Evolutionary conservation across 2,888 invertebrate genomes (phyloP).

Genomic region (Platypus cylindrus): DNA sequence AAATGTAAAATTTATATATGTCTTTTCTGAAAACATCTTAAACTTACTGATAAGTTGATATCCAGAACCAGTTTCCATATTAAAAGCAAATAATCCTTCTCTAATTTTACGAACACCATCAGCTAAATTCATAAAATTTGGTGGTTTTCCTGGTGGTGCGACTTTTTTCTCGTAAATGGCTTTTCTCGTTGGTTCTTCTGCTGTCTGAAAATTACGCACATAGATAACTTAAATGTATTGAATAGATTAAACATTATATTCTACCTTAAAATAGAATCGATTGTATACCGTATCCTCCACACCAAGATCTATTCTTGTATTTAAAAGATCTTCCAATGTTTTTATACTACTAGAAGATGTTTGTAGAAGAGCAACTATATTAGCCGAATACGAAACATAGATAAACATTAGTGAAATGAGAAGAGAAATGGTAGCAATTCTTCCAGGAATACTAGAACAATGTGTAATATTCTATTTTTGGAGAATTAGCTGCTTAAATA

Average conservation of each 20-base stretch:
- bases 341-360: conserved; percentile 57
- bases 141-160: conserved; percentile 43
- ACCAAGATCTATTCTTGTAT: conserved; percentile 52
- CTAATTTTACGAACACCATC: conserved; percentile 49
- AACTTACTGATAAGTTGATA: conserved; percentile 49
- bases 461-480: too few relatives aligned
- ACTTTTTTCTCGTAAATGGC: conserved; percentile 53
- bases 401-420: conserved; percentile 55
- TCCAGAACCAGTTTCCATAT: conserved; percentile 57
- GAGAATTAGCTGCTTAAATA: not conserved
- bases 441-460: conserved; percentile 28
- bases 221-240: not conserved
- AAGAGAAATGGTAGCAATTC: conserved; percentile 50
- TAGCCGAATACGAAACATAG: conserved; percentile 63
- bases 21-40: not conserved
- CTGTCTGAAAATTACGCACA: conserved; percentile 38
- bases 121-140: conserved; percentile 46
- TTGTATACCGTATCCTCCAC: conserved; percentile 59
- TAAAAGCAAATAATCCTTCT: conserved; percentile 56
- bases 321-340: conserved; percentile 48
- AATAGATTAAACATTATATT: not conserved
- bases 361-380: conserved; percentile 61
- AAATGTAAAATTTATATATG: not conserved
- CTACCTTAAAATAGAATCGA: conserved; percentile 53
- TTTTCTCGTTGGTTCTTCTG: conserved; percentile 48